Percentiles rank a stretch among this genome's conserved stretches.
Evolutionary conservation across 1,140 invertebrate species (phyloP).

Genomic region (Lepidurus arcticus): DNA sequence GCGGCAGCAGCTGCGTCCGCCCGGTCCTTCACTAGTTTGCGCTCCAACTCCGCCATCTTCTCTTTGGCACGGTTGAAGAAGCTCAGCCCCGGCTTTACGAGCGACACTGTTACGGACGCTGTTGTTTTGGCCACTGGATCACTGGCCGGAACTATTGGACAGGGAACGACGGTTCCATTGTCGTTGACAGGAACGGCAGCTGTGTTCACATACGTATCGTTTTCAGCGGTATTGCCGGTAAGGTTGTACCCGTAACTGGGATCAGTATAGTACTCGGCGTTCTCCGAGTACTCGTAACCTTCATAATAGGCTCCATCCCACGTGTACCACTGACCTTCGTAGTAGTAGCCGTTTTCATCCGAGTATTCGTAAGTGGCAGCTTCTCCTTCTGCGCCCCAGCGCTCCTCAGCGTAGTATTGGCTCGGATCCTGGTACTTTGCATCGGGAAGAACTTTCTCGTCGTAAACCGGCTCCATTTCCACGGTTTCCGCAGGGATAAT

Average conservation of each 20-base stretch:
- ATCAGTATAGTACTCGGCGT: neutral
- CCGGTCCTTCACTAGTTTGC: neutral
- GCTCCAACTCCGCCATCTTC: neutral
- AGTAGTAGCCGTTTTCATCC: conserved; percentile 36
- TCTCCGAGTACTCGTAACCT: conserved; percentile 37
- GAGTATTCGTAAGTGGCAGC: conserved; percentile 36
- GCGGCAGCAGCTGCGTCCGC: neutral
- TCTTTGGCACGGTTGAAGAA: neutral
- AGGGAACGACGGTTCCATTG: neutral
- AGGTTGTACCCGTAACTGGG: neutral
- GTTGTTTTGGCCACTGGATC: neutral
- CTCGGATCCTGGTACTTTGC: conserved; percentile 11
- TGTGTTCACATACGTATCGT: neutral
- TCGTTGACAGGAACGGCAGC: neutral
- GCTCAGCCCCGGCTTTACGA: neutral
- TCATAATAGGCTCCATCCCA: conserved; percentile 39
- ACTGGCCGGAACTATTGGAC: neutral
- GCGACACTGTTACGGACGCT: neutral
- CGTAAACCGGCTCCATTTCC: neutral
- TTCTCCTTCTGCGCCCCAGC: conserved; percentile 34
- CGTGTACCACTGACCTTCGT: conserved; percentile 35
- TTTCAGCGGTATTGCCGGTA: neutral
- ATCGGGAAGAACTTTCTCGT: neutral
- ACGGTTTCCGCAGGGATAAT: neutral
- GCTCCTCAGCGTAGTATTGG: conserved; percentile 36